Conservation (phyloP, 2,113 vertebrate species). For the Echinops telfairi region DNA sequence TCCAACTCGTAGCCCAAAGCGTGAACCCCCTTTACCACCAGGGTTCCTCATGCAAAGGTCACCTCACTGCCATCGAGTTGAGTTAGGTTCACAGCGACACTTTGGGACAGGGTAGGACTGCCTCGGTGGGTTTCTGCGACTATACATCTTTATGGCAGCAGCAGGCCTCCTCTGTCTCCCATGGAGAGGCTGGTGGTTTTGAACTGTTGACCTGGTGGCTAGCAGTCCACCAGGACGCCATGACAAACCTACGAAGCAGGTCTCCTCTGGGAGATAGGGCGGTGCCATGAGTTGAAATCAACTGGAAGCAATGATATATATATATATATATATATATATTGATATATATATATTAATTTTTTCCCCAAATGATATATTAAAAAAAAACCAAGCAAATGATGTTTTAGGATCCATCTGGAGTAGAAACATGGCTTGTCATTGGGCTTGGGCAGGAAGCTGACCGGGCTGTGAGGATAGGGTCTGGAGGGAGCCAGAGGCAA, state of each 20-base stretch:
- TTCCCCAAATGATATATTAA: not conserved
- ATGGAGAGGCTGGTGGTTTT: not conserved
- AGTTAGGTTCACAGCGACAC: too few species aligned
- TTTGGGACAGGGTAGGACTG: too few species aligned
- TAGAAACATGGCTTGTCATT: not conserved
- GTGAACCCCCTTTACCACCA: too few species aligned
- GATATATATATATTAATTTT: too few species aligned
- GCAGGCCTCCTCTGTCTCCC: not conserved
- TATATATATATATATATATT: too few species aligned
- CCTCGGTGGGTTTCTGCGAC: too few species aligned
- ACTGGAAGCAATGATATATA: not conserved
- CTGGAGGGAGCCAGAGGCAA: not conserved
- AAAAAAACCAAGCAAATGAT: not conserved
- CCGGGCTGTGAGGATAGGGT: too few species aligned
- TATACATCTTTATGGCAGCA: not conserved
- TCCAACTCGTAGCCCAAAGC: too few species aligned
- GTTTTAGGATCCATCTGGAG: not conserved
- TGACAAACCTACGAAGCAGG: not conserved
- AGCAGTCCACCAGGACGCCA: not conserved
- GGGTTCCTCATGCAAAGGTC: too few species aligned
- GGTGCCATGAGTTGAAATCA: not conserved
- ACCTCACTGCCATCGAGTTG: too few species aligned
- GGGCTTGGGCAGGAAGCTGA: not conserved
- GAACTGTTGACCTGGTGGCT: not conserved
- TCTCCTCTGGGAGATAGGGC: not conserved